A percentile compares a stretch with the other conserved stretches of the same genome.
Evolutionary conservation across 2,797 vertebrate genomes (phyloP).

Genomic region (Chiroxiphia lanceolata): DNA sequence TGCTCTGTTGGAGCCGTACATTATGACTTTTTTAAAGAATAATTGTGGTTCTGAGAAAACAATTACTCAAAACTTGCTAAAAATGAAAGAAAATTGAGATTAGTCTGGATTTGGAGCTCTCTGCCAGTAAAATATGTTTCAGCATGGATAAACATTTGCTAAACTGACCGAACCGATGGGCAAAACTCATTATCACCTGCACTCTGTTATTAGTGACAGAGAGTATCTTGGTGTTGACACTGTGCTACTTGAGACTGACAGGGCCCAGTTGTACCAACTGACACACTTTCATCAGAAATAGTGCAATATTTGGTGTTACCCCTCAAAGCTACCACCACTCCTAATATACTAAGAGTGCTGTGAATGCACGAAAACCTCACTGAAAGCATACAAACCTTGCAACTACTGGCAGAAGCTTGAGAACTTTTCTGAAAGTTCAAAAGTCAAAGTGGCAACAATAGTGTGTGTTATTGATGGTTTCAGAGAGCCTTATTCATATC

Average conservation of each 20-base stretch:
- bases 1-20: neutral
- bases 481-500: neutral
- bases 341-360: neutral
- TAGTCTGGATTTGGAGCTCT: neutral
- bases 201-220: neutral
- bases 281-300: neutral
- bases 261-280: neutral
- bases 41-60: neutral
- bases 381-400: neutral
- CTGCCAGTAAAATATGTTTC: neutral
- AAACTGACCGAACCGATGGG: neutral
- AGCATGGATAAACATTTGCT: neutral
- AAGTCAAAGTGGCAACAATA: neutral
- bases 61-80: slow-evolving; percentile 1
- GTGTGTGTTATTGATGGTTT: neutral
- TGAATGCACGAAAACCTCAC: neutral
- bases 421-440: neutral
- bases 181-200: slow-evolving; percentile 3
- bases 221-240: neutral
- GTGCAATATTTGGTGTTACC: neutral
- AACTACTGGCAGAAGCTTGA: neutral
- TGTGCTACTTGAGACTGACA: neutral
- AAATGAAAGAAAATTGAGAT: neutral
- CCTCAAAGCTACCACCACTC: neutral
- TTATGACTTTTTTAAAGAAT: neutral